Evolutionary conservation across 2,113 vertebrate species (phyloP).

Genomic region (Corythoichthys intestinalis): DNA sequence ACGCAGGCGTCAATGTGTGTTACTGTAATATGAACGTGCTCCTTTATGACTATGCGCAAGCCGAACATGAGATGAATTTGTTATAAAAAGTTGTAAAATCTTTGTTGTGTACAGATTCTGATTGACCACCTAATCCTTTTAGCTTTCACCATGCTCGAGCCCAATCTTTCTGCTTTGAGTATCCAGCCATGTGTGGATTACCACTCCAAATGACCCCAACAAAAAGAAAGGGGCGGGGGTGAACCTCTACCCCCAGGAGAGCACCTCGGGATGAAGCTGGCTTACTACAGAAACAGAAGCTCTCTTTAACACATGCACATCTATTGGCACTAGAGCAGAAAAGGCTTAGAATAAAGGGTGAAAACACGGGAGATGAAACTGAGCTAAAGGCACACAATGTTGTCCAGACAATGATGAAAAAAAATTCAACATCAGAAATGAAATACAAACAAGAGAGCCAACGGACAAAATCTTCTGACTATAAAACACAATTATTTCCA

Average conservation of each 20-base stretch:
- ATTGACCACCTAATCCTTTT: conserved; percentile 47
- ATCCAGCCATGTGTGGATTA: conserved; percentile 67
- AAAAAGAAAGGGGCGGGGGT: conserved; percentile 24
- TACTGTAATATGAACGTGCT: conserved; percentile 28
- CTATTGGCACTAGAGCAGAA: conserved; percentile 72
- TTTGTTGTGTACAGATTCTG: conserved; percentile 25
- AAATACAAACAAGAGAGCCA: conserved; percentile 16
- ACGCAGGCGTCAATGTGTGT: conserved; percentile 37
- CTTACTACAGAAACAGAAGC: conserved; percentile 32
- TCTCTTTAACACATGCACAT: conserved; percentile 73
- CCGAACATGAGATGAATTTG: conserved; percentile 32
- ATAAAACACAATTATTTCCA: conserved; percentile 7
- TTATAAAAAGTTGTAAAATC: conserved; percentile 24
- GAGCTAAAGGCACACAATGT: conserved; percentile 15
- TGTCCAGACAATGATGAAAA: conserved; percentile 18
- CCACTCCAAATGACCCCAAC: conserved; percentile 56
- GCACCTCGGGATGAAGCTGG: conserved; percentile 50
- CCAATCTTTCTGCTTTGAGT: conserved; percentile 32
- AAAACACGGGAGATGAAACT: conserved; percentile 33
- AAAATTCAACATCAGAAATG: conserved; percentile 6
- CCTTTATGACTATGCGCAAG: conserved; percentile 22
- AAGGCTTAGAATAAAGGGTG: conserved; percentile 54
- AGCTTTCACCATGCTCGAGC: conserved; percentile 24
- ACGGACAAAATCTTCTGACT: background rate
- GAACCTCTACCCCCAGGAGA: conserved; percentile 61